Conservation (phyloP, 2,888 invertebrate genomes). For the Cremastobaeus sp. region DNA sequence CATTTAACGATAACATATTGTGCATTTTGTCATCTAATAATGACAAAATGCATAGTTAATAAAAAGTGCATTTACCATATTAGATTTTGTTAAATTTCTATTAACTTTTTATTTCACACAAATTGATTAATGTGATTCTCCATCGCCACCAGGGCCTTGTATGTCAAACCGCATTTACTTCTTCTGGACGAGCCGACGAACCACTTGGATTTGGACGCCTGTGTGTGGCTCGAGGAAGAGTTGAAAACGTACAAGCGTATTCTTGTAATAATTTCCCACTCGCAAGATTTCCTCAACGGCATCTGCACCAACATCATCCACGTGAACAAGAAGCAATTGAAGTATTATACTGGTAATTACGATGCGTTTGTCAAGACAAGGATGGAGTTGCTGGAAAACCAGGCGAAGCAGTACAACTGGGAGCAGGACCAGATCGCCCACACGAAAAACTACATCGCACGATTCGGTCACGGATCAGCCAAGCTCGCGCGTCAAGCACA, state of each 20-base stretch:
- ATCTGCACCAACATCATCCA: constrained; percentile 98
- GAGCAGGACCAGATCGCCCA: constrained; percentile 99
- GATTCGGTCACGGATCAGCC: constrained; percentile 99
- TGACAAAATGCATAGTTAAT: too few relatives aligned
- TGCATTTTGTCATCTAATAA: too few relatives aligned
- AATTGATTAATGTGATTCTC: too few relatives aligned
- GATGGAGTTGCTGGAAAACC: constrained; percentile 97
- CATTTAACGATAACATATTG: too few relatives aligned
- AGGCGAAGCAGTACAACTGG: constrained; percentile 99
- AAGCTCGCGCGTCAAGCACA: constrained; percentile 99
- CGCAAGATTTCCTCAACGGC: constrained; percentile 99
- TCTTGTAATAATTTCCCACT: constrained; percentile 98
- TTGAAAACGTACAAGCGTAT: constrained; percentile 97
- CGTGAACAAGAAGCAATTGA: constrained; percentile 93
- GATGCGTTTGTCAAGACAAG: constrained; percentile 95
- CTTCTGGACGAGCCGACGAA: constrained; percentile 99
- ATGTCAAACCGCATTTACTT: constrained; percentile 97
- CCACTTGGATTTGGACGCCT: constrained; percentile 98
- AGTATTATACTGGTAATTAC: constrained; percentile 98
- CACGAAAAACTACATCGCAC: constrained; percentile 98
- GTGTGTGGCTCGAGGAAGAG: constrained; percentile 99
- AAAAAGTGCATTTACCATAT: too few relatives aligned
- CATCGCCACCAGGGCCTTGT: constrained; percentile 94
- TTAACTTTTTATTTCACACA: too few relatives aligned
- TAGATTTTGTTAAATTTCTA: too few relatives aligned